These are phyloP conservation scores for Scolopax mira DNA, from an alignment of 2,113 vertebrate species.

Conservation along the genomic window DNA sequence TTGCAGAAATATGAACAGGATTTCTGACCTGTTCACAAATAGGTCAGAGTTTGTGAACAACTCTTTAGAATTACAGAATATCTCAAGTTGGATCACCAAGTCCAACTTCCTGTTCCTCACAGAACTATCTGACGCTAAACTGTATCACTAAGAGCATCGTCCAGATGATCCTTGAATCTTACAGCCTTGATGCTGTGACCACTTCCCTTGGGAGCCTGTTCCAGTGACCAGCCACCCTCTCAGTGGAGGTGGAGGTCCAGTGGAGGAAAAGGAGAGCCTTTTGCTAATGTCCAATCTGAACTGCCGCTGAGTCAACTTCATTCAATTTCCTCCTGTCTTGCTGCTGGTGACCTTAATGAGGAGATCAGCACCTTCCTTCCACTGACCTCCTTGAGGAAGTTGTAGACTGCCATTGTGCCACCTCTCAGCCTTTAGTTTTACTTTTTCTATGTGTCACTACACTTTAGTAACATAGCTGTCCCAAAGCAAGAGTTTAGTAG, in stretches of 20 bases:
- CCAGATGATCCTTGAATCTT: neutral
- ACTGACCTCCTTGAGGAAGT: accelerated
- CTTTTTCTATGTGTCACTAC: neutral
- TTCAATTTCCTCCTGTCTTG: neutral
- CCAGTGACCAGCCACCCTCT: no score
- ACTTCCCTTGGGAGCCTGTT: neutral
- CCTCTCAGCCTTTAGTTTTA: neutral
- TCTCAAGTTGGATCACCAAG: accelerated
- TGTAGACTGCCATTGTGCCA: neutral
- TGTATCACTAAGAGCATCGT: accelerated
- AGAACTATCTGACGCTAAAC: neutral
- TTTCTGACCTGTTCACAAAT: no score
- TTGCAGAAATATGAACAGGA: neutral
- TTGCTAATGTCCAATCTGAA: neutral
- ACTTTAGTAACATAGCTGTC: neutral
- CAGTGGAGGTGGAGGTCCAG: no score
- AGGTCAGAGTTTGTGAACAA: neutral
- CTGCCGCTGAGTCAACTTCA: accelerated
- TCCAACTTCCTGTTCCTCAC: neutral
- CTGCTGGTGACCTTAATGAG: neutral
- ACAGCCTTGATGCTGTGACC: neutral
- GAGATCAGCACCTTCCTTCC: neutral
- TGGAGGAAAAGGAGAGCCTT: no score
- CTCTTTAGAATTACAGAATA: neutral
- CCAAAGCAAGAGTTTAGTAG: neutral